Percentiles rank a stretch among this genome's conserved stretches.
These are phyloP conservation scores for Fistularia commersonii DNA, from an alignment of 2,797 vertebrate genomes.

Conservation along the genomic window DNA sequence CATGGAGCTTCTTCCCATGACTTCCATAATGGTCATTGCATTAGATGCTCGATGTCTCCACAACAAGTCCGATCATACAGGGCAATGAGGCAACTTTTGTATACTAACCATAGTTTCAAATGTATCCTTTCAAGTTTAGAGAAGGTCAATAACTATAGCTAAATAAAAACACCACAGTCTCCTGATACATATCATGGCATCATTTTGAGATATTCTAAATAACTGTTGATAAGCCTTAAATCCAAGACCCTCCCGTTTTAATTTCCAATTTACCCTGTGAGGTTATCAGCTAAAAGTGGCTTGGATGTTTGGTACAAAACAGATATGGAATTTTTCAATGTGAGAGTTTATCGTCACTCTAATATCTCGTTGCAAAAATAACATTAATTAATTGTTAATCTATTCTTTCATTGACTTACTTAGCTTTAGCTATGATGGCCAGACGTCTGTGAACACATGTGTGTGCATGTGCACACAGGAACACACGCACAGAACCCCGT, in stretches of 20 bases:
- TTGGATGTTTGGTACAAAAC: conserved; percentile 74
- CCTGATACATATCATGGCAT: too few species aligned
- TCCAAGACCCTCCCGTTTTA: too few species aligned
- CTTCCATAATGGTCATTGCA: conserved; percentile 20
- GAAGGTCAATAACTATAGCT: too few species aligned
- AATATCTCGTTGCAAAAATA: conserved; percentile 70
- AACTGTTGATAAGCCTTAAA: too few species aligned
- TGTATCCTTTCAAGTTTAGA: too few species aligned
- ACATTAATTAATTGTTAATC: conserved; percentile 72
- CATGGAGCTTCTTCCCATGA: conserved; percentile 27
- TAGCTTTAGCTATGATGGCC: conserved; percentile 30
- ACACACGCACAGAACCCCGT: too few species aligned
- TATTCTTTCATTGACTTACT: conserved; percentile 62
- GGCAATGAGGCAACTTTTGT: too few species aligned
- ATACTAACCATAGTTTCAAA: too few species aligned
- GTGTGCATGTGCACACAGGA: conserved; percentile 6
- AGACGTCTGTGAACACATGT: conserved; percentile 10
- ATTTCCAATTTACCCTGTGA: too few species aligned
- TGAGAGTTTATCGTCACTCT: conserved; percentile 67
- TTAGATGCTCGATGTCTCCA: conserved; percentile 14
- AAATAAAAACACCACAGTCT: too few species aligned
- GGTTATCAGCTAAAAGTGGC: conserved; percentile 63
- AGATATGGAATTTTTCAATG: conserved; percentile 73
- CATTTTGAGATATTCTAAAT: too few species aligned
- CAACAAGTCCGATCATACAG: too few species aligned